Evolutionary conservation across 1,140 invertebrate species (phyloP), one percentile per base, ranked within the genome.

Genomic region (Drosophila bocki): DNA sequence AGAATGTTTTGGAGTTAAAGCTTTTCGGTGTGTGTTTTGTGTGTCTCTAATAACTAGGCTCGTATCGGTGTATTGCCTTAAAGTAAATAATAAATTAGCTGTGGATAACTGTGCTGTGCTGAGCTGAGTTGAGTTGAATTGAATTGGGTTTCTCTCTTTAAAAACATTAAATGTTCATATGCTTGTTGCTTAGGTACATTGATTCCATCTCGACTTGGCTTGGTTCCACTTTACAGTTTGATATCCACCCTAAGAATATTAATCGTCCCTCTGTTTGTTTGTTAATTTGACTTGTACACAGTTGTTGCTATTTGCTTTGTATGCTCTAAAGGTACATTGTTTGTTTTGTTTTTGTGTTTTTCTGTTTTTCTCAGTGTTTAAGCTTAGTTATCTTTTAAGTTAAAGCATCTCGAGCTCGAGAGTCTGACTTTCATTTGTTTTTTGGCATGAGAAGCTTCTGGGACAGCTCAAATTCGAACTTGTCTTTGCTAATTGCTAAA

Each of bases 391-490:
- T 78, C 22, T 48, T 39, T 78, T 54, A 68, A 11, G 35, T 70
- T 70, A 70, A 70, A 70, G 54, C 57, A 42, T 64, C 41, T 75
- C 64, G 81, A 81, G 82, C 75, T 76, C 17, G 53, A 51, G 35
- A 72, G 75, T 51, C 65, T 54, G 69, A 74, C 35, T 83, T 58
- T 74, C 17, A 68, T 74, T 75, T 33, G n/a, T 86, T 70, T 88
- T 88, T 87, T 87, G 84, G 84, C 85, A 87, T 88, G 84, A 84
- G 85, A 88, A 87, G 85, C 84, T 87, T 87, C 84, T 87, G 83
- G 77, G 85, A 87, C 84, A 87, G 84, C 53, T 72, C 51, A 59
- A 71, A 50, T 71, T 72, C 53, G 57, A 72, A 71, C 37, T 74
- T 67, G 53, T 81, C 63, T 84, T 57, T 79, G 64, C 60, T 83